Conservation (phyloP, 1,140 invertebrate species). For the Aricia agestis region DNA sequence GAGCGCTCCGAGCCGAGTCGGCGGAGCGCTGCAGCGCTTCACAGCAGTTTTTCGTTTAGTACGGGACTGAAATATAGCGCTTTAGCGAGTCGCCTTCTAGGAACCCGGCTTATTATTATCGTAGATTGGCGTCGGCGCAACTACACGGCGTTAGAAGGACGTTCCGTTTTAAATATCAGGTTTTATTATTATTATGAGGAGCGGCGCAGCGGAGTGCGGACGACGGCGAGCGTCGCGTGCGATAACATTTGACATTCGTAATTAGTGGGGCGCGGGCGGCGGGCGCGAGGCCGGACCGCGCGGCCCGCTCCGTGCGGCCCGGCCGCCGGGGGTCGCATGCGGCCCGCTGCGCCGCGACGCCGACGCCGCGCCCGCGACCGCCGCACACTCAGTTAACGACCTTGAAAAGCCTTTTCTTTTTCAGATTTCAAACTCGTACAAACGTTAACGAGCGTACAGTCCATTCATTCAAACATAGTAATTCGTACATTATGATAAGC, state of each 20-base stretch:
- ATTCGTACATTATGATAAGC: no score
- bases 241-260: slow-evolving; percentile 75
- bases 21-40: slow-evolving; percentile 55
- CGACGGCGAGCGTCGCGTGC: slow-evolving; percentile 68
- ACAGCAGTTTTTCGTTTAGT: slow-evolving; percentile 38
- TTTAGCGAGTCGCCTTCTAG: slow-evolving; percentile 48
- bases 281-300: slow-evolving; percentile 24
- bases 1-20: slow-evolving; percentile 59
- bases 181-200: slow-evolving; percentile 77
- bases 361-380: slow-evolving; percentile 28
- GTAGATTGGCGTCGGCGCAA: slow-evolving; percentile 76
- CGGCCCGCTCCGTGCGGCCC: slow-evolving; percentile 19
- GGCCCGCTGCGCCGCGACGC: slow-evolving; percentile 27
- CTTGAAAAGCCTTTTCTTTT: slow-evolving; percentile 52
- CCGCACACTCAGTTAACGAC: slow-evolving; percentile 51
- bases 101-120: slow-evolving; percentile 74
- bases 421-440: slow-evolving; percentile 32
- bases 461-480: neutral
- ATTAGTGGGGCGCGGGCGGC: slow-evolving; percentile 58
- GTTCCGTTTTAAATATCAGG: slow-evolving; percentile 77
- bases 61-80: slow-evolving; percentile 41
- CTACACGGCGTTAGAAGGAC: slow-evolving; percentile 76
- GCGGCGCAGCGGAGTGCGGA: slow-evolving; percentile 72
- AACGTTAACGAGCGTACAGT: slow-evolving; percentile 13
- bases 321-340: neutral